These are phyloP conservation scores for Eucera pruinosa DNA, from an alignment of 2,888 invertebrate species.

Conservation along the genomic window DNA sequence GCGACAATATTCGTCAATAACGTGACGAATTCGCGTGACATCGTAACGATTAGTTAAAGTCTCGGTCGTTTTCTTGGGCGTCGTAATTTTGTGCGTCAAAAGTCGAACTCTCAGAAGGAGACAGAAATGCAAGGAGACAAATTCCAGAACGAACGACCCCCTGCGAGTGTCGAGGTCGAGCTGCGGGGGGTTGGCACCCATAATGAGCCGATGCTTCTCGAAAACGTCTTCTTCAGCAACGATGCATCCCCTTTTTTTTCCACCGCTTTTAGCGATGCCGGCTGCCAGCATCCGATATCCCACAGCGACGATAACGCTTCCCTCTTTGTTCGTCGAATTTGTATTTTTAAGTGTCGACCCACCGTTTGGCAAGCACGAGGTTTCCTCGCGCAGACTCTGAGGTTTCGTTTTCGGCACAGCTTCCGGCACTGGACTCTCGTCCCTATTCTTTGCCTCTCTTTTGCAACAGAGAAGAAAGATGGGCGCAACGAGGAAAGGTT, in stretches of 20 bases:
- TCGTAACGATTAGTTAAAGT: slow-evolving; percentile 40
- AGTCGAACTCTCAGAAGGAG: slow-evolving; percentile 47
- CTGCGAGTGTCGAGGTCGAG: slow-evolving; percentile 76
- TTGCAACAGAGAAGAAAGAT: background rate
- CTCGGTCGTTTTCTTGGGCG: slow-evolving; percentile 5
- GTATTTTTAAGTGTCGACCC: slow-evolving; percentile 77
- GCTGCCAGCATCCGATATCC: slow-evolving; percentile 70
- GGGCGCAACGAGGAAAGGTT: background rate
- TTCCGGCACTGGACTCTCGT: slow-evolving; percentile 28
- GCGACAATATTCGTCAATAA: slow-evolving; percentile 34
- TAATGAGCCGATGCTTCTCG: slow-evolving; percentile 79
- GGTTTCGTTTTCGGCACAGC: slow-evolving; percentile 64
- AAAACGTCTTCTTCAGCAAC: slow-evolving; percentile 64
- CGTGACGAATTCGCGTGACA: slow-evolving; percentile 38
- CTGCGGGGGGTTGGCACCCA: slow-evolving; percentile 80
- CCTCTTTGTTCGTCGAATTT: slow-evolving; percentile 80
- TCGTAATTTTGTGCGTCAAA: slow-evolving; percentile 50
- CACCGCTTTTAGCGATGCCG: slow-evolving; percentile 34
- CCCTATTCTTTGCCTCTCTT: background rate
- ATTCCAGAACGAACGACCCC: slow-evolving; percentile 74
- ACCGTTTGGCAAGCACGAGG: slow-evolving; percentile 76
- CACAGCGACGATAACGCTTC: slow-evolving; percentile 79
- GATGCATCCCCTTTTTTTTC: slow-evolving; percentile 51
- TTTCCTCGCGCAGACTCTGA: slow-evolving; percentile 60
- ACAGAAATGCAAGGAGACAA: slow-evolving; percentile 60